Evolutionary conservation across 2,888 invertebrate genomes (phyloP).

Genomic region (Tortricodes alternella): DNA sequence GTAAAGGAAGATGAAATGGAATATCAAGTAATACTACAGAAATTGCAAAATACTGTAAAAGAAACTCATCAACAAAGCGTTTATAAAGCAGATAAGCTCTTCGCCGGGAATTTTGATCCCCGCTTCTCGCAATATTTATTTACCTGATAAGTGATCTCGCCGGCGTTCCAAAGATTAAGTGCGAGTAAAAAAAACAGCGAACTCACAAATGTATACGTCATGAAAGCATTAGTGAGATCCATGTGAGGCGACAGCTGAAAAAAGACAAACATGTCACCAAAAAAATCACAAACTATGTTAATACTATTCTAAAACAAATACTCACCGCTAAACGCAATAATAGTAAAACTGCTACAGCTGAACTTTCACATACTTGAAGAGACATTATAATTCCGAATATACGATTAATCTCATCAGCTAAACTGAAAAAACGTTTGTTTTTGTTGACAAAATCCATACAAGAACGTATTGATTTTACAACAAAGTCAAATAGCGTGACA

Average conservation of each 20-base stretch:
- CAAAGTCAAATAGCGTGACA: constrained; percentile 44
- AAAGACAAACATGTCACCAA: not conserved
- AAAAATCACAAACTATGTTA: not conserved
- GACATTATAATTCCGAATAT: constrained; percentile 76
- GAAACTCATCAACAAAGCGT: not conserved
- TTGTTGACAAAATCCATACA: no score
- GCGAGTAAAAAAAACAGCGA: constrained; percentile 67
- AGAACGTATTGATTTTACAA: no score
- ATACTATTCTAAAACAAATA: constrained; percentile 32
- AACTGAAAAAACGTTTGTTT: constrained; percentile 50
- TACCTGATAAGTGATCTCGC: constrained; percentile 72
- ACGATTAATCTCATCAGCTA: constrained; percentile 66
- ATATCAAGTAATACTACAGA: no score
- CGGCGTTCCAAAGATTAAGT: constrained; percentile 72
- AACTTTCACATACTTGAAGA: constrained; percentile 74
- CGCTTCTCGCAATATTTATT: not conserved
- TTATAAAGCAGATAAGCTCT: not conserved
- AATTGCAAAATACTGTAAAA: no score
- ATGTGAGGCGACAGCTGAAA: constrained; percentile 65
- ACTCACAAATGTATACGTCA: constrained; percentile 71
- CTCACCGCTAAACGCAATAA: constrained; percentile 70
- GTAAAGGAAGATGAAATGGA: no score
- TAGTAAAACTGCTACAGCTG: constrained; percentile 69
- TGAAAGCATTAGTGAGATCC: constrained; percentile 67
- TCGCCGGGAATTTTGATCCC: not conserved